Conservation (phyloP, 1,140 invertebrate genomes). For the Aphelinus certus region DNA sequence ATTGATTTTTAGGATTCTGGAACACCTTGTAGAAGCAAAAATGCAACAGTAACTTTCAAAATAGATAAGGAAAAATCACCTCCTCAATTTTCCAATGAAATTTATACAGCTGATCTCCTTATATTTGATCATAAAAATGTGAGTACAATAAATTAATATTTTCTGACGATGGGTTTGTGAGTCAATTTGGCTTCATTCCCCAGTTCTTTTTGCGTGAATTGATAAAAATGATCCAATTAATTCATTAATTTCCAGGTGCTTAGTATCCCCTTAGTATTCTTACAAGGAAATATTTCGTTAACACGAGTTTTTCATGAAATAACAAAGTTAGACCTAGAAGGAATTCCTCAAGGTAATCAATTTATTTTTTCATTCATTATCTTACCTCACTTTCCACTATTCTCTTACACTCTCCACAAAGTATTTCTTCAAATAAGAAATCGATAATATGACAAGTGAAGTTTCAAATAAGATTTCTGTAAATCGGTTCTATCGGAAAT, state of each 20-base stretch:
- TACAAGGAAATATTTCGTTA: not conserved
- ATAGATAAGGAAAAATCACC: slow-evolving; percentile 21
- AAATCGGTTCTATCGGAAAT: no score
- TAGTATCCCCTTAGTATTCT: no score
- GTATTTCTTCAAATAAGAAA: no score
- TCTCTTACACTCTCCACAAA: no score
- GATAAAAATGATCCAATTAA: no score
- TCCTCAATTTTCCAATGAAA: slow-evolving; percentile 13
- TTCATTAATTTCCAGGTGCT: no score
- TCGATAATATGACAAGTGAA: no score
- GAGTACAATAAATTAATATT: not conserved
- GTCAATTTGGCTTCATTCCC: no score
- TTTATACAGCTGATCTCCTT: slow-evolving; percentile 18
- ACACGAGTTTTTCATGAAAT: not conserved
- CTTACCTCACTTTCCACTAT: no score
- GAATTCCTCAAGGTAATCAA: not conserved
- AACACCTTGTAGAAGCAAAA: not conserved
- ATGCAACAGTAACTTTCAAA: not conserved
- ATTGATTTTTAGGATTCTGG: slow-evolving; percentile 25
- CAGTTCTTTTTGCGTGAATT: no score
- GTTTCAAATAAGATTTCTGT: no score
- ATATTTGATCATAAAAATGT: not conserved
- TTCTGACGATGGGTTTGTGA: not conserved
- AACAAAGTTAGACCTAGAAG: not conserved
- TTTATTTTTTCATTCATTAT: no score